Percentiles rank a stretch among this genome's conserved stretches.
Conservation (phyloP, 2,888 invertebrate species). For the Tiliacea aurago region DNA sequence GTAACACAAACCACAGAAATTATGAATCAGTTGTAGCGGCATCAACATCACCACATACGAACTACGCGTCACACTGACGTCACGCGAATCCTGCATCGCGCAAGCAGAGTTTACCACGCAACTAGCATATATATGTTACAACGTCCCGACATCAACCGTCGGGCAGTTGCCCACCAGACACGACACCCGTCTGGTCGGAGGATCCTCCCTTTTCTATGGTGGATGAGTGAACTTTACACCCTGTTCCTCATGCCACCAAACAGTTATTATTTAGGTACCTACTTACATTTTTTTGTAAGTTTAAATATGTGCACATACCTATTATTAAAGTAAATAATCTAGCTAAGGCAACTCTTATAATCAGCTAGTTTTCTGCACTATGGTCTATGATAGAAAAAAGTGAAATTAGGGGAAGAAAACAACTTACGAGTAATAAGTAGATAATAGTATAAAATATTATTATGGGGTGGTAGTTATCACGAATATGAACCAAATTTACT, state of each 20-base stretch:
- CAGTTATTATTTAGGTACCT: constrained; percentile 8
- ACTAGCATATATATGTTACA: too few species aligned
- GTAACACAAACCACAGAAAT: constrained; percentile 21
- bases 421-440: not conserved
- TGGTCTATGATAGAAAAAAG: not conserved
- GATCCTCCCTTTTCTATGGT: too few species aligned
- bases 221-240: too few species aligned
- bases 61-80: too few species aligned
- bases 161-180: too few species aligned
- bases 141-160: too few species aligned
- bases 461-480: not conserved
- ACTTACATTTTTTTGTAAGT: constrained; percentile 8
- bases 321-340: constrained; percentile 12
- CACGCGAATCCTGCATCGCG: too few species aligned
- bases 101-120: too few species aligned
- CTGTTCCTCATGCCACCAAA: too few species aligned
- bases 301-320: not conserved
- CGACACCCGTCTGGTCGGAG: too few species aligned
- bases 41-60: too few species aligned
- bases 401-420: not conserved
- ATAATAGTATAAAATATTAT: not conserved
- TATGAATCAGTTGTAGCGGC: too few species aligned
- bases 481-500: not conserved
- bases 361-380: constrained; percentile 6
- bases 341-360: constrained; percentile 39